phyloP scores from a whole-genome alignment of 1,140 invertebrate species.

The Anoplophora glabripennis region DNA sequence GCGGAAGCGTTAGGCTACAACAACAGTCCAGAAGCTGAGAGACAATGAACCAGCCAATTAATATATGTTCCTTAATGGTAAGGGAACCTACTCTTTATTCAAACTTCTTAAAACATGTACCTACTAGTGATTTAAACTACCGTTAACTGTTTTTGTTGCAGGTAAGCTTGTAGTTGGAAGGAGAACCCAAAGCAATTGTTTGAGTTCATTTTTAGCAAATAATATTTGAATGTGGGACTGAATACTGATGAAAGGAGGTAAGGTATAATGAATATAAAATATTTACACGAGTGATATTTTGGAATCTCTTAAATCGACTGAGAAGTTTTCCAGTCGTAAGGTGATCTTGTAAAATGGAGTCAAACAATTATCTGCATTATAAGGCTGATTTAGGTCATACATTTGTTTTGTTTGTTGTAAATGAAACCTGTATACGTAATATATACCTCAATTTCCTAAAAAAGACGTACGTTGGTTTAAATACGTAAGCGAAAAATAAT shows the following conservation, averaged over 20 bases:
- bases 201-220: constrained; percentile 12
- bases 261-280: too few species aligned
- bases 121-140: constrained; percentile 1
- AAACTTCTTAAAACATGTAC: too few species aligned
- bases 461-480: constrained; percentile 6
- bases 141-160: constrained; percentile 11
- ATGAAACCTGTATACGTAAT: constrained; percentile 49
- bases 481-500: neutral
- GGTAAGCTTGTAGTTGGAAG: constrained; percentile 16
- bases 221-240: neutral
- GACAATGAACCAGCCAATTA: constrained; percentile 18
- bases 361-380: constrained; percentile 22
- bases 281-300: too few species aligned
- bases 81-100: too few species aligned
- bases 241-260: neutral
- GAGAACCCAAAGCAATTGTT: constrained; percentile 5
- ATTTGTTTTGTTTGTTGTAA: constrained; percentile 19
- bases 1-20: constrained; percentile 30
- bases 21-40: constrained; percentile 33
- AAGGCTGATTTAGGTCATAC: constrained; percentile 30
- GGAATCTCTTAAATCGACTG: constrained; percentile 5
- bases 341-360: constrained; percentile 9
- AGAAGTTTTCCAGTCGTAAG: neutral
- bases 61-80: constrained; percentile 13
- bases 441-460: constrained; percentile 45